Base-by-base conservation (phyloP, 2,113 vertebrate species). In the Hippocampus barbouri region DNA sequence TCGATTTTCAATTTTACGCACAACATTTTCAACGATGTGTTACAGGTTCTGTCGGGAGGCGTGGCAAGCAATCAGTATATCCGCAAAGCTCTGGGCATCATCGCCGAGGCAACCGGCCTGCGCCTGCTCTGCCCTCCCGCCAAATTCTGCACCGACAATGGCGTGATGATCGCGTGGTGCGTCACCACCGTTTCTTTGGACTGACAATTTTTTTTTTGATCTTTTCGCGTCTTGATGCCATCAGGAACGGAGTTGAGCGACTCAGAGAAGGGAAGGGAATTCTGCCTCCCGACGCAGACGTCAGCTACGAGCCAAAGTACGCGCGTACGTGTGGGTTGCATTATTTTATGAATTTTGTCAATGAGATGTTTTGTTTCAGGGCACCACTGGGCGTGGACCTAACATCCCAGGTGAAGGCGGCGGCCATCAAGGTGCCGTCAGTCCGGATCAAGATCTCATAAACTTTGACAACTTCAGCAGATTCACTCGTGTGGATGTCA, bases 121-220 rank as follows among this genome's bases (percentile, higher is more conserved):
- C 82, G 74, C 30, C 86, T 98, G 64, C 61, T 96, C 38, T 98
- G 94, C 76, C 97, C 97, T 70, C 95, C 97, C 2, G 89, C 94
- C 12, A 89, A 90, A 59, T 91, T 97, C 15, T 99, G 97, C 89
- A 97, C 96, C 1, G 97, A 99, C 83, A 99, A 99, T 0, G 97
- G 97, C 15, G 84, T 96, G 67, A 99, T 99, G 97, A 94, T 99
- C 65, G 97, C 97, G 12, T 99, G 97, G 97, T 98, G 86, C 74
- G 91, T 72, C 38, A 7, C 1, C 20, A 53, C 21, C 8, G 30
- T 60, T 30, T 7, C 15, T 60, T 30, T 30, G 57, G 15, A 8
- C 6, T 2, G 14, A 30, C 12, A 16, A 6, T 3, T 0, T 5
- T 16, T 30, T 34, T 61, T 9, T 23, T 6, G 21, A 43, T 21